Evolutionary conservation across 2,113 vertebrate species (phyloP).

Genomic region (Ovibos moschatus): DNA sequence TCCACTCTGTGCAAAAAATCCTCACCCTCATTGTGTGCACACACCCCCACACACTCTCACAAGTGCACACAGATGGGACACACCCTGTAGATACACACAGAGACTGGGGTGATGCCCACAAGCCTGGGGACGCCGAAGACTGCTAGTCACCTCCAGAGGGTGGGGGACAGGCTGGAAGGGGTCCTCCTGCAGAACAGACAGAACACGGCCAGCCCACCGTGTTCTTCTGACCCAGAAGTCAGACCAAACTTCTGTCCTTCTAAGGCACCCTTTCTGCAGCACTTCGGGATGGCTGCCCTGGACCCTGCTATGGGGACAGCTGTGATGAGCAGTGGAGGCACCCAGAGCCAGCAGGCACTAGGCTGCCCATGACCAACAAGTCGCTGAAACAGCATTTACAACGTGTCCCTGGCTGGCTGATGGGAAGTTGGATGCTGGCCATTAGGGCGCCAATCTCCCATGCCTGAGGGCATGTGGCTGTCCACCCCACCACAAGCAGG

Average conservation of each 20-base stretch:
- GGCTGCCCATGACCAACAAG: not conserved
- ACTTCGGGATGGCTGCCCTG: accelerated
- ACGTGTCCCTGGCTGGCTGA: not conserved
- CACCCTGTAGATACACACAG: not conserved
- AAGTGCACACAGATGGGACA: not conserved
- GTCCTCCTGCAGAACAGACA: not conserved
- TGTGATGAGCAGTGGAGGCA: accelerated
- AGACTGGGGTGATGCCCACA: not conserved
- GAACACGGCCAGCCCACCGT: accelerated
- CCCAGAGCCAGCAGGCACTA: not conserved
- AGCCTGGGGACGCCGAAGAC: accelerated
- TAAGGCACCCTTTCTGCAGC: not conserved
- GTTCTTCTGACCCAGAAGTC: too few species aligned
- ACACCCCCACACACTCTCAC: not conserved
- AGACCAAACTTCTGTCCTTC: not conserved
- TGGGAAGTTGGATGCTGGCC: not conserved
- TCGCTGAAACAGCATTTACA: accelerated
- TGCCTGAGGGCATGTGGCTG: accelerated
- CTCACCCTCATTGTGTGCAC: accelerated
- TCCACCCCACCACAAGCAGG: accelerated
- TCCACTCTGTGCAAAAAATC: accelerated
- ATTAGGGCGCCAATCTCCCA: accelerated
- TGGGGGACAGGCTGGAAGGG: not conserved
- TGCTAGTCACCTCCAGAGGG: not conserved
- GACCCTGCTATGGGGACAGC: not conserved